Evolutionary conservation across 2,797 vertebrate genomes (phyloP).

Genomic region (Lepidocolaptes lacrymiger): DNA sequence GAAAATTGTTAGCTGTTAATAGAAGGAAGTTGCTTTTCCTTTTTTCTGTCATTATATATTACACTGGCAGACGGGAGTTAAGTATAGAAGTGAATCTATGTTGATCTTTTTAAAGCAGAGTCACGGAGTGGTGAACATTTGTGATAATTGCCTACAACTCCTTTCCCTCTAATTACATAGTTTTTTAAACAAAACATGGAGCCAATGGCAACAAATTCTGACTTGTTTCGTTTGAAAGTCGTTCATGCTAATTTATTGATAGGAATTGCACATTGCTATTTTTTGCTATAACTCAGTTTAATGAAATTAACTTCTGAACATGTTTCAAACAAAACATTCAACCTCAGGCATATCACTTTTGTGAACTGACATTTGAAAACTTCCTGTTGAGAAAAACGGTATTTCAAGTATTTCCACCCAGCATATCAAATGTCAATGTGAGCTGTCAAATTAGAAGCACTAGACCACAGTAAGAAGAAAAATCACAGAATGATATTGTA

Average conservation of each 20-base stretch:
- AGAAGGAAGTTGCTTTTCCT: neutral
- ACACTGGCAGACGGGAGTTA: neutral
- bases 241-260: neutral
- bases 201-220: neutral
- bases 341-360: neutral
- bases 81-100: neutral
- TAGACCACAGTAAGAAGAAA: neutral
- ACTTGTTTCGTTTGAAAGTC: neutral
- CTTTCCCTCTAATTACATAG: neutral
- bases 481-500: neutral
- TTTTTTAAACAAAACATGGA: neutral
- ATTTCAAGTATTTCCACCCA: neutral
- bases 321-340: neutral
- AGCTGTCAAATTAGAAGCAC: neutral
- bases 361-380: neutral
- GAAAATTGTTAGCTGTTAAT: neutral
- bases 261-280: neutral
- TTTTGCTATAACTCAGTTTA: neutral
- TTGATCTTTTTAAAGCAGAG: neutral
- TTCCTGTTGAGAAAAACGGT: neutral
- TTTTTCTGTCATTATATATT: neutral
- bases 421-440: neutral
- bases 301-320: neutral
- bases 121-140: neutral
- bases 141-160: neutral